phyloP scores from a whole-genome alignment of 2,113 vertebrate genomes.

The Athene cunicularia region DNA sequence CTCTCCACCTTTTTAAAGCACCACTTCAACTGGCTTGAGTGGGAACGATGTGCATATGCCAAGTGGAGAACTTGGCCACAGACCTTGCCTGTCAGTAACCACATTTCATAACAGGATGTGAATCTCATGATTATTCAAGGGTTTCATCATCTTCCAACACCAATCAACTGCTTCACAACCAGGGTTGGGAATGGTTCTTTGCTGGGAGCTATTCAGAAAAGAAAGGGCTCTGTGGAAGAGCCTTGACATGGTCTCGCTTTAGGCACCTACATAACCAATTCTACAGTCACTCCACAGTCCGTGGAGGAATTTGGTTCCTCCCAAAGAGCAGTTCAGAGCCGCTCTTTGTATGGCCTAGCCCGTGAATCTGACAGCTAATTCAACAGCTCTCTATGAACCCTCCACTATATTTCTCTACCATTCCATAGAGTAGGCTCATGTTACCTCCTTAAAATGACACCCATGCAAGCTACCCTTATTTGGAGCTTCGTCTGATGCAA shows the following conservation, averaged over 20 bases:
- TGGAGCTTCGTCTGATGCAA: not conserved
- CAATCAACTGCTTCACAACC: not conserved
- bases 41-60: not conserved
- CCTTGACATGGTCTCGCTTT: not conserved
- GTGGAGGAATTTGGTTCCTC: not conserved
- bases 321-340: not conserved
- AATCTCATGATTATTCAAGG: not conserved
- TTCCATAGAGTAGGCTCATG: not conserved
- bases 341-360: not conserved
- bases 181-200: not conserved
- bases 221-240: not conserved
- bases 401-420: not conserved
- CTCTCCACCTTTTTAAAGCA: slow-evolving; percentile 39
- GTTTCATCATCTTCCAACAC: not conserved
- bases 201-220: not conserved
- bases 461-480: not conserved
- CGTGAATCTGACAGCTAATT: not conserved
- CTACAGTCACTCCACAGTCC: not conserved
- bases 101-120: not conserved
- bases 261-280: not conserved
- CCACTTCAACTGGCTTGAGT: not conserved
- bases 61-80: not conserved
- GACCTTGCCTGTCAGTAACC: not conserved
- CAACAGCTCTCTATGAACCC: not conserved
- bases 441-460: not conserved